phyloP scores from a whole-genome alignment of 2,797 vertebrate species.

The Sparidentex hasta region DNA sequence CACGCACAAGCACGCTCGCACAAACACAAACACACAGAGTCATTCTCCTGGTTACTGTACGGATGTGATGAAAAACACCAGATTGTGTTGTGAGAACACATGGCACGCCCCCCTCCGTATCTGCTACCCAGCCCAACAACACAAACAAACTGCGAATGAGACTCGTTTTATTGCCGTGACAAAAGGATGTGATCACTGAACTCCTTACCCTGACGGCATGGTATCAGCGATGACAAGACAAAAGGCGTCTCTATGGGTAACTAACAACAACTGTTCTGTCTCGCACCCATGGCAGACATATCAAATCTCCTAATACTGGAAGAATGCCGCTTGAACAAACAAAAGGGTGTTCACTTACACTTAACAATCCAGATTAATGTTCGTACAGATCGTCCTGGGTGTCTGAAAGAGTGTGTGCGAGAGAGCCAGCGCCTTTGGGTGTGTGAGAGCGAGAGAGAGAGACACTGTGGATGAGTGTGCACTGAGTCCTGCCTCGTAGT shows the following conservation, averaged over 20 bases:
- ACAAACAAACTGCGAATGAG: conserved; percentile 53
- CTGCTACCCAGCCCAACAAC: conserved; percentile 47
- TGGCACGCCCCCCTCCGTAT: conserved; percentile 29
- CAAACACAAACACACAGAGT: background rate
- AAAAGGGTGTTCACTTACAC: conserved; percentile 68
- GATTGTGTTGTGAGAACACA: conserved; percentile 55
- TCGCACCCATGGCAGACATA: conserved; percentile 14
- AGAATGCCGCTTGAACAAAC: conserved; percentile 34
- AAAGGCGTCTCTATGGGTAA: conserved; percentile 44
- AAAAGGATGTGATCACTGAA: conserved; percentile 57
- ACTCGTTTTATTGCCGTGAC: conserved; percentile 56
- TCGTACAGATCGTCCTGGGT: conserved; percentile 41
- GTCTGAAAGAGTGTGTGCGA: conserved; percentile 29
- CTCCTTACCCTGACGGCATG: conserved; percentile 40
- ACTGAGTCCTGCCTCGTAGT: conserved; percentile 47
- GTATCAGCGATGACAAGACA: conserved; percentile 53
- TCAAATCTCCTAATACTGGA: conserved; percentile 31
- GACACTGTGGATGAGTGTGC: conserved; percentile 42
- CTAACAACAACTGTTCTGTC: conserved; percentile 38
- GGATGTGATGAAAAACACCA: conserved; percentile 46
- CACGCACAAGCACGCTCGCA: conserved; percentile 3
- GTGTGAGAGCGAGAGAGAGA: conserved; percentile 5
- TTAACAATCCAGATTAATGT: conserved; percentile 55
- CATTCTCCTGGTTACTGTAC: conserved; percentile 34
- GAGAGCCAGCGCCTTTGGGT: conserved; percentile 23